These are phyloP conservation scores for Aythya baeri DNA, from an alignment of 2,113 vertebrate genomes.

Conservation along the genomic window DNA sequence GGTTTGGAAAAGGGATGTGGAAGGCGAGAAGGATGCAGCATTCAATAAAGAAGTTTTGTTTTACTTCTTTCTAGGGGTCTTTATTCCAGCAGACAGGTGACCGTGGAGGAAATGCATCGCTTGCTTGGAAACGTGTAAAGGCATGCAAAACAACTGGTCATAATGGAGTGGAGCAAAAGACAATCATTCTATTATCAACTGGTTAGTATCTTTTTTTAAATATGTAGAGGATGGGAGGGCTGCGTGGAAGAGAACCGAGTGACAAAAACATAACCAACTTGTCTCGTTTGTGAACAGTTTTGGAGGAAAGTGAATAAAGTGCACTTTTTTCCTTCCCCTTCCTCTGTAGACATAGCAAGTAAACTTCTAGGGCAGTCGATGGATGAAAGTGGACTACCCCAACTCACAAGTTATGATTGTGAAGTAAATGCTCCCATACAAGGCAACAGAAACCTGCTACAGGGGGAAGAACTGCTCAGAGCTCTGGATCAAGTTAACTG, in stretches of 20 bases:
- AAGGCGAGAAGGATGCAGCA: background rate
- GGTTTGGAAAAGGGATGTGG: background rate
- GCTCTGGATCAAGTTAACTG: conserved; percentile 96
- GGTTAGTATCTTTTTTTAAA: conserved; percentile 76
- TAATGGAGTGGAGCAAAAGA: conserved; percentile 79
- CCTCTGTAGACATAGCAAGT: conserved; percentile 88
- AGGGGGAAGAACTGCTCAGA: conserved; percentile 93
- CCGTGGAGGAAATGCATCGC: conserved; percentile 72
- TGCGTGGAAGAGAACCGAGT: background rate
- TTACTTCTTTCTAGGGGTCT: conserved; percentile 77
- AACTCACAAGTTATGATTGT: conserved; percentile 93
- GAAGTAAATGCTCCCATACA: conserved; percentile 95
- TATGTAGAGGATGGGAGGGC: background rate
- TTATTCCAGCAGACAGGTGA: conserved; percentile 79
- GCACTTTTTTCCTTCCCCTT: conserved; percentile 40
- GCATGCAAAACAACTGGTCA: conserved; percentile 78
- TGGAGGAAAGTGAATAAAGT: conserved; percentile 48
- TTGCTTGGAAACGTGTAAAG: conserved; percentile 90
- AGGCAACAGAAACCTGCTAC: conserved; percentile 91
- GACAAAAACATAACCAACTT: background rate
- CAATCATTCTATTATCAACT: conserved; percentile 91
- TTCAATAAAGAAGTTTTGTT: background rate
- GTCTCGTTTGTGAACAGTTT: background rate
- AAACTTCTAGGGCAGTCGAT: conserved; percentile 90
- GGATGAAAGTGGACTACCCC: conserved; percentile 86